A percentile compares a stretch with the other conserved stretches of the same genome.
These are phyloP conservation scores for Okamejei kenojei DNA, from an alignment of 2,797 vertebrate genomes.

Conservation along the genomic window DNA sequence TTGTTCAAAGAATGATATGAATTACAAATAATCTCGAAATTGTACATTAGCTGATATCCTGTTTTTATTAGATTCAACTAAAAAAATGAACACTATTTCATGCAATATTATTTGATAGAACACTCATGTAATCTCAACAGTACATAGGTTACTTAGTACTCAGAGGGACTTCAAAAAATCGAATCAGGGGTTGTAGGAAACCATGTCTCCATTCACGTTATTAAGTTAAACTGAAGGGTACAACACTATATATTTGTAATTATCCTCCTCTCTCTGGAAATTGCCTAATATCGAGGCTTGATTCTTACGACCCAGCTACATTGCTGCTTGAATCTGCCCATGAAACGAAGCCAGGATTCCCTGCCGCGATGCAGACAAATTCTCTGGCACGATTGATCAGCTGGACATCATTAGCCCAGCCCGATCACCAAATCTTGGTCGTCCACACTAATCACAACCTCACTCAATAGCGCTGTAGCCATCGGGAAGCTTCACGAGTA, in stretches of 20 bases:
- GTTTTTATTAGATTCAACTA: constrained; percentile 27
- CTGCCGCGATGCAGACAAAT: not conserved
- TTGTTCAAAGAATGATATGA: constrained; percentile 1
- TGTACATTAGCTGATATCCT: constrained; percentile 22
- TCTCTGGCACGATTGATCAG: no score
- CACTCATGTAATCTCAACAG: not conserved
- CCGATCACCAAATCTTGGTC: no score
- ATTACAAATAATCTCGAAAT: constrained; percentile 12
- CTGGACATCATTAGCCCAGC: no score
- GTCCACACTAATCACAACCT: not conserved
- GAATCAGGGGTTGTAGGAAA: constrained; percentile 17
- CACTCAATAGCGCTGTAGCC: not conserved
- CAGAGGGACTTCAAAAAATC: not conserved
- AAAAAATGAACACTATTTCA: not conserved
- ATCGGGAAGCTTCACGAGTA: not conserved
- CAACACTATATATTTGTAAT: constrained; percentile 20
- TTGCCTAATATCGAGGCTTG: constrained; percentile 9
- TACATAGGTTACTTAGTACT: constrained; percentile 4
- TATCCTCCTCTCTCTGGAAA: constrained; percentile 15
- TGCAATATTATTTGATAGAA: constrained; percentile 9
- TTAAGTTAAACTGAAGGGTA: constrained; percentile 7
- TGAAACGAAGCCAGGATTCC: not conserved
- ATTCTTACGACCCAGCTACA: not conserved
- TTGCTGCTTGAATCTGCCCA: not conserved
- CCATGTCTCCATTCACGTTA: constrained; percentile 1